These are phyloP conservation scores for Aporophyla lueneburgensis DNA, from an alignment of 2,888 invertebrate species.

Conservation along the genomic window DNA sequence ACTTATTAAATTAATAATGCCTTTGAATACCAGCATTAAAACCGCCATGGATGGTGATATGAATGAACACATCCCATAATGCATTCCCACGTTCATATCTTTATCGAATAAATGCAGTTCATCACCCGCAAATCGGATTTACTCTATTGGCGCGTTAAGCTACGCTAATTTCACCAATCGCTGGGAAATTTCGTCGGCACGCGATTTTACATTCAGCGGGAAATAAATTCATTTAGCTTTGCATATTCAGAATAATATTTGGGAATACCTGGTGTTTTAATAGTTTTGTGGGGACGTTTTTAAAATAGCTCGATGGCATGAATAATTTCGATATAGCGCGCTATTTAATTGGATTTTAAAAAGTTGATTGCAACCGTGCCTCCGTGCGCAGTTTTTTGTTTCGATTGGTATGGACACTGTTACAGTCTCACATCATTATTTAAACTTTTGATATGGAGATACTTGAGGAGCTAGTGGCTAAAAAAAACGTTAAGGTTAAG, in stretches of 20 bases:
- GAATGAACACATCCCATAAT: conserved; percentile 47
- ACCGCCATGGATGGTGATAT: conserved; percentile 24
- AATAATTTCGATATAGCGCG: conserved; percentile 18
- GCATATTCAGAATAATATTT: conserved; percentile 59
- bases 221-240: conserved; percentile 66
- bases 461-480: too few species aligned
- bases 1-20: conserved; percentile 17
- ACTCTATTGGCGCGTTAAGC: conserved; percentile 73
- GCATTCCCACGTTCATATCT: conserved; percentile 54
- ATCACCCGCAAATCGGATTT: conserved; percentile 70
- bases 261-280: conserved; percentile 47
- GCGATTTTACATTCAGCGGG: conserved; percentile 64
- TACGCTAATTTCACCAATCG: conserved; percentile 71
- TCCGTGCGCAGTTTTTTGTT: background rate
- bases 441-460: background rate
- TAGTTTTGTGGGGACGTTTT: conserved; percentile 34
- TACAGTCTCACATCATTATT: too few species aligned
- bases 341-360: conserved; percentile 16
- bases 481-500: too few species aligned
- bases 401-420: background rate
- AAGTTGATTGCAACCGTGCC: background rate
- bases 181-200: conserved; percentile 58
- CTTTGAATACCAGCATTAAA: conserved; percentile 30
- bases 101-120: conserved; percentile 65
- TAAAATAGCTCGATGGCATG: conserved; percentile 21